Evolutionary conservation across 2,888 invertebrate species (phyloP).

Genomic region (Thymelicus sylvestris): DNA sequence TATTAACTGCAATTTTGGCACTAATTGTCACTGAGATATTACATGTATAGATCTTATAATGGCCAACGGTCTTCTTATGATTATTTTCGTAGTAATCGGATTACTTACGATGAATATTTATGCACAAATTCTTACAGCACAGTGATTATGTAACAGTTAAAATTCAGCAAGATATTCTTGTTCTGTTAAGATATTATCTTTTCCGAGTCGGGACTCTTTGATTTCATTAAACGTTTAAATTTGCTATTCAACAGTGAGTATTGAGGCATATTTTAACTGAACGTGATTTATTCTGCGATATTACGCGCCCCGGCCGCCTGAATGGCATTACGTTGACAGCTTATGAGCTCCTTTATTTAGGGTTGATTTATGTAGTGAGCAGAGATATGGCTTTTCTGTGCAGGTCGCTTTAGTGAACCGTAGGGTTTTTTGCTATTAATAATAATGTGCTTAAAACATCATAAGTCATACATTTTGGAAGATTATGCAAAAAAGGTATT

Average conservation of each 20-base stretch:
- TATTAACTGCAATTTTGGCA: too few species aligned
- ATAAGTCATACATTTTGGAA: neutral
- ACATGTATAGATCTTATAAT: too few species aligned
- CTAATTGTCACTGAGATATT: too few species aligned
- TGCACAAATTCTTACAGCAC: too few species aligned
- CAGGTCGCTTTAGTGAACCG: slow-evolving; percentile 44
- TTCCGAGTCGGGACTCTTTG: neutral
- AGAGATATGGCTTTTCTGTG: slow-evolving; percentile 65
- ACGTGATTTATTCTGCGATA: slow-evolving; percentile 80
- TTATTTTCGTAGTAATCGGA: too few species aligned
- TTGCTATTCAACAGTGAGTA: slow-evolving; percentile 70
- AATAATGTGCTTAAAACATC: slow-evolving; percentile 11
- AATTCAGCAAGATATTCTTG: slow-evolving; percentile 20
- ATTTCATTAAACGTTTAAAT: slow-evolving; percentile 55
- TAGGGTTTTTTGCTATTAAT: slow-evolving; percentile 20
- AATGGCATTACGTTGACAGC: slow-evolving; percentile 82
- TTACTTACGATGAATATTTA: too few species aligned
- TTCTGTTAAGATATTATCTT: neutral
- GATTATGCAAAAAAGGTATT: slow-evolving; percentile 3
- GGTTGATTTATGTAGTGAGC: slow-evolving; percentile 81
- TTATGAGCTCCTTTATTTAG: slow-evolving; percentile 82
- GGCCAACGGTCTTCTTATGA: too few species aligned
- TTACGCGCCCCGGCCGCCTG: slow-evolving; percentile 78
- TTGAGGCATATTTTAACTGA: slow-evolving; percentile 76
- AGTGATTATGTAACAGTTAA: neutral